Base-by-base conservation (phyloP, 2,888 invertebrate species). In the Lordiphosa andalusiaca region DNA sequence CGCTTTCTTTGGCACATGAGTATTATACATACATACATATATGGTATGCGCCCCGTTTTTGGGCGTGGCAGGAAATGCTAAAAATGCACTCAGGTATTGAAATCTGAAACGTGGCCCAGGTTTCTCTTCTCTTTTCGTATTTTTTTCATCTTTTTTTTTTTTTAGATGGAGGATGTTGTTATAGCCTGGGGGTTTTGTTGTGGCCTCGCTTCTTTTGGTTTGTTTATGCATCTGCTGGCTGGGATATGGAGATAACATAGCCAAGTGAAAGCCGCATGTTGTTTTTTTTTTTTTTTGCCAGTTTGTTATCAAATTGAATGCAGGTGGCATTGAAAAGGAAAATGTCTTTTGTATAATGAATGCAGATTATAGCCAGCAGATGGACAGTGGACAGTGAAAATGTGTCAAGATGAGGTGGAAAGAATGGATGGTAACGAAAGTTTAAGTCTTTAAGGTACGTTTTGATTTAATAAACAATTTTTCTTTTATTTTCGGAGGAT, bases 41-140 rank as follows among this genome's bases (percentile, higher is more conserved):
- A 51, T 9, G 30, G 30, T 1, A 30, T 7, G 7, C 9, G 7
- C 9, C 30, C 9, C 59, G 38, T 38, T 51, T 62, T 47, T 50
- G 56, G 68, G 59, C 67, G 57, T 50, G 59, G 61, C 65, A 69
- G 77, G 69, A 76, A 83, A 84, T 84, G 65, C 58, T 64, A 66
- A 67, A 67, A 82, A 72, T 69, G 67, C 80, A 73, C 80, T 69
- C 73, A 82, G 83, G 68, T 75, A 71, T 73, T 75, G 83, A 70
- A 78, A 71, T 73, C 67, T 69, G 60, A 52, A 53, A 54, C 53
- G 46, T 46, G 13, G 59, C 38, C 49, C 33, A 21, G 36, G 19
- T 36, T 19, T 36, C 19, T 12, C 35, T 35, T 44, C 9, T 44
- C 30, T 30, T 12, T 13, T 6, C 13, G 10, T 19, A 35, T 16